Percentiles rank a stretch among this genome's conserved stretches.
Conservation (phyloP, 2,113 vertebrate species). For the Phocoena sinus region DNA sequence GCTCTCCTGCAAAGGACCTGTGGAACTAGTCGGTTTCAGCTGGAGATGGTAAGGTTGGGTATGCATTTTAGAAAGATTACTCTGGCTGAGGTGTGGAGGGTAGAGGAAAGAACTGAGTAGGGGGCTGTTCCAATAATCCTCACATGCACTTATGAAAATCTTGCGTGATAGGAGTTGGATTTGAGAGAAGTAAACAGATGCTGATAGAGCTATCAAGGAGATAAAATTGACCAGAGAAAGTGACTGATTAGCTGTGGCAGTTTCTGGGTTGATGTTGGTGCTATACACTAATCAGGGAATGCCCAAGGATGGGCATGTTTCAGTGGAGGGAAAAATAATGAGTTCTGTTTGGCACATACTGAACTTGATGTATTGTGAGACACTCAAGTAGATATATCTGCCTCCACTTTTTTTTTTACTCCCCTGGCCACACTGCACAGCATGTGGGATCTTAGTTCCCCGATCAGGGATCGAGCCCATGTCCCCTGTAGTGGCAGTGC, state of each 20-base stretch:
- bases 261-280: background rate
- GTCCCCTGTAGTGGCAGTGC: no score
- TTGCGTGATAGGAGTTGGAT: background rate
- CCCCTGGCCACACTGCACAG: no score
- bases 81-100: background rate
- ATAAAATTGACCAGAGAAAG: background rate
- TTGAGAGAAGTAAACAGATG: background rate
- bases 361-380: background rate
- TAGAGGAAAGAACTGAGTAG: background rate
- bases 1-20: background rate
- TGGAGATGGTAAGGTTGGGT: background rate
- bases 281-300: background rate
- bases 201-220: background rate
- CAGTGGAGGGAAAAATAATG: background rate
- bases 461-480: no score
- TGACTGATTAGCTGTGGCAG: background rate
- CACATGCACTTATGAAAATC: background rate
- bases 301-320: background rate
- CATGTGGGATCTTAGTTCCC: no score
- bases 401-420: background rate
- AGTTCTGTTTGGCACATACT: background rate
- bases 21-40: background rate
- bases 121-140: background rate
- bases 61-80: background rate
- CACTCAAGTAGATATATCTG: background rate